These are phyloP conservation scores for Andricus quercusramuli DNA, from an alignment of 2,888 invertebrate species.

Conservation along the genomic window DNA sequence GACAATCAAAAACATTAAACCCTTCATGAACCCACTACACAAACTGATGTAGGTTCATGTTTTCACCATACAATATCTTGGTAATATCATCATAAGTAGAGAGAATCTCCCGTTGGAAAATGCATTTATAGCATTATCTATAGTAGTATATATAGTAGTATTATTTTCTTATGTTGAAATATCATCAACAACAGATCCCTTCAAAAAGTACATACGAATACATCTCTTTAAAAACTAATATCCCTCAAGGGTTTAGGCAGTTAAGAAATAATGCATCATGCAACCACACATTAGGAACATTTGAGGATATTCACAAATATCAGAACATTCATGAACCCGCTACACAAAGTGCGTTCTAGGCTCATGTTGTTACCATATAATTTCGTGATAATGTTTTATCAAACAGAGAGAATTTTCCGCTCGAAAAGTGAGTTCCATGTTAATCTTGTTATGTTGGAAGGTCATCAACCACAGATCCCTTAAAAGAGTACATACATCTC, in stretches of 20 bases:
- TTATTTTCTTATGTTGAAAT: neutral
- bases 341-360: too few species aligned
- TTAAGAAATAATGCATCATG: too few species aligned
- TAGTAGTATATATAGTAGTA: too few species aligned
- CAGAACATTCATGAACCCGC: too few species aligned
- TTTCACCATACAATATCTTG: too few species aligned
- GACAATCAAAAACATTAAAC: too few species aligned
- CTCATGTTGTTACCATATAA: too few species aligned
- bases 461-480: neutral
- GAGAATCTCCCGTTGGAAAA: neutral
- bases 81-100: neutral
- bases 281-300: too few species aligned
- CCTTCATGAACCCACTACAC: too few species aligned
- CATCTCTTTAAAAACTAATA: neutral
- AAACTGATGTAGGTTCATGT: too few species aligned
- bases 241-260: too few species aligned
- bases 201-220: neutral
- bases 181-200: neutral
- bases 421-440: neutral
- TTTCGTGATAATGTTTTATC: neutral
- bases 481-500: neutral
- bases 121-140: neutral
- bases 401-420: neutral
- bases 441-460: neutral
- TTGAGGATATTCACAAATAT: too few species aligned